Percentiles rank a stretch among this genome's conserved stretches.
phyloP scores from a whole-genome alignment of 2,113 vertebrate species.

The Caretta caretta region DNA sequence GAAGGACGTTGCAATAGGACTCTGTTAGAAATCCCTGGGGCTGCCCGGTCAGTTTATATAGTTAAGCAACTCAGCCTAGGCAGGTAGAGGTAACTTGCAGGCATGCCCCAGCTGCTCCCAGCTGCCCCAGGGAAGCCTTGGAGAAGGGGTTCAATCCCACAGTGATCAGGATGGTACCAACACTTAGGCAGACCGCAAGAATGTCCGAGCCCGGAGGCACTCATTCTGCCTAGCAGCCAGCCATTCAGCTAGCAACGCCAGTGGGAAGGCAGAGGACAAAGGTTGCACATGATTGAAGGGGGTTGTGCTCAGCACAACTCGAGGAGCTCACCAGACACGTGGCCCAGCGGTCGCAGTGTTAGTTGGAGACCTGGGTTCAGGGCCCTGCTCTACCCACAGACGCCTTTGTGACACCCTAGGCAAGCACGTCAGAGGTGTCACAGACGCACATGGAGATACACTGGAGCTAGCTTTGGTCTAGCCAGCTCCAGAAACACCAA shows the following conservation, averaged over 20 bases:
- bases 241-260: too few species aligned
- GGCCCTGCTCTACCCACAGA: background rate
- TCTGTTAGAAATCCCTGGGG: background rate
- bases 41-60: background rate
- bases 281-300: too few species aligned
- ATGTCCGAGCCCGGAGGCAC: too few species aligned
- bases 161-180: too few species aligned
- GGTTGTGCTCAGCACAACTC: too few species aligned
- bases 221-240: too few species aligned
- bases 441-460: background rate
- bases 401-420: background rate
- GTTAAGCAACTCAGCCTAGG: background rate
- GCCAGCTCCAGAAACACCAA: too few species aligned
- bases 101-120: background rate
- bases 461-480: background rate
- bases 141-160: background rate
- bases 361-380: background rate
- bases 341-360: background rate
- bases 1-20: background rate
- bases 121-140: background rate
- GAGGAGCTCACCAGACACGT: too few species aligned
- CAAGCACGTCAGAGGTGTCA: background rate
- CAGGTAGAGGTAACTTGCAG: background rate
- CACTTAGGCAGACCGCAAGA: too few species aligned
- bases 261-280: too few species aligned